These are phyloP conservation scores for Ginglymostoma cirratum DNA, from an alignment of 2,113 vertebrate species.

Conservation along the genomic window DNA sequence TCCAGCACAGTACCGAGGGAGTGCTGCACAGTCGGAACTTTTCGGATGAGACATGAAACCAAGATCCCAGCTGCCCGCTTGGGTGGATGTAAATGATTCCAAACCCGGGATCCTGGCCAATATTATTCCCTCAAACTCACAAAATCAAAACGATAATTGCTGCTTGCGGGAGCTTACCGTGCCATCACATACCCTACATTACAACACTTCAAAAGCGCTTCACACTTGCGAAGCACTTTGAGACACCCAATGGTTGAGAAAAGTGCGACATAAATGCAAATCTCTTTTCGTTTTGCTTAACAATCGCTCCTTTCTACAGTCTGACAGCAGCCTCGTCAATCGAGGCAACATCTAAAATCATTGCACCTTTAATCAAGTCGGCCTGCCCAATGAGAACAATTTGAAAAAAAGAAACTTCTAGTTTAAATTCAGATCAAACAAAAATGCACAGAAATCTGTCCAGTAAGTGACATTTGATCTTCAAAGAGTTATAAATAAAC, in stretches of 20 bases:
- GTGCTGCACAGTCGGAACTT: neutral
- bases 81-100: neutral
- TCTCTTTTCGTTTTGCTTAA: neutral
- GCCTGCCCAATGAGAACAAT: neutral
- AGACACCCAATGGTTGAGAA: neutral
- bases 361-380: neutral
- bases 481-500: neutral
- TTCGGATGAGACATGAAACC: neutral
- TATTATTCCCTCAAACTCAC: neutral
- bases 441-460: neutral
- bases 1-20: neutral
- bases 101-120: neutral
- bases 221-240: neutral
- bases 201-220: neutral
- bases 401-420: neutral
- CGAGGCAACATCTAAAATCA: neutral
- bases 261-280: neutral
- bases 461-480: neutral
- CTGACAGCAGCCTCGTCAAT: neutral
- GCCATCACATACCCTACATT: neutral
- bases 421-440: constrained; percentile 9
- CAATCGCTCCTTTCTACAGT: neutral
- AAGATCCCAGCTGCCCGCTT: neutral
- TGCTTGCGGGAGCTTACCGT: neutral
- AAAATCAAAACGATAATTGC: neutral